phyloP scores from a whole-genome alignment of 1,140 invertebrate species.

The Plutomurus gul region DNA sequence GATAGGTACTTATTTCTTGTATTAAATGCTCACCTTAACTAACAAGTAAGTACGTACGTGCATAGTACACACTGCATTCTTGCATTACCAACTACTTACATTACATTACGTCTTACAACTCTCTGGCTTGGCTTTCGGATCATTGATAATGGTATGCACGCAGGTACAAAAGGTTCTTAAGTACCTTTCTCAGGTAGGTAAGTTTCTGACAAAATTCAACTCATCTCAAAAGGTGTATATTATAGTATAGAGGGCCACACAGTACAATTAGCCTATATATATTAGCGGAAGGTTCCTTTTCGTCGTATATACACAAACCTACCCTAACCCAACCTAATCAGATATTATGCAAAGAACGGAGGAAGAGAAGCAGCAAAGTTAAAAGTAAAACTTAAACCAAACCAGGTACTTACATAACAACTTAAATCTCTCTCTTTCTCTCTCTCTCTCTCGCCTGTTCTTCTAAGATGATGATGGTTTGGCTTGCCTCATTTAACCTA shows the following conservation, averaged over 20 bases:
- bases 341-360: background rate
- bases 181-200: constrained; percentile 28
- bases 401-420: background rate
- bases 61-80: background rate
- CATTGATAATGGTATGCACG: constrained; percentile 36
- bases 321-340: background rate
- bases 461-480: constrained; percentile 4
- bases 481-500: constrained; percentile 14
- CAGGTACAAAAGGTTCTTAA: constrained; percentile 29
- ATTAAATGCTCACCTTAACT: too few species aligned
- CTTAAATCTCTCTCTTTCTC: background rate
- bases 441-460: constrained; percentile 6
- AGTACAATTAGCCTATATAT: too few species aligned
- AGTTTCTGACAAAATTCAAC: too few species aligned
- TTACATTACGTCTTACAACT: background rate
- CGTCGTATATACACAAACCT: background rate
- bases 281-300: too few species aligned
- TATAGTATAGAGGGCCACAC: too few species aligned
- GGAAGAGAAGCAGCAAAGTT: background rate
- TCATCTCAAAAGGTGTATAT: too few species aligned
- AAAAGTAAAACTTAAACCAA: background rate
- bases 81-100: background rate
- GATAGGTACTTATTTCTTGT: too few species aligned
- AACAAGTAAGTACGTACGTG: background rate
- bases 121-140: background rate